Evolutionary conservation across 2,888 invertebrate species (phyloP), one percentile per base, ranked within the genome.

Genomic region (Carabus problematicus): DNA sequence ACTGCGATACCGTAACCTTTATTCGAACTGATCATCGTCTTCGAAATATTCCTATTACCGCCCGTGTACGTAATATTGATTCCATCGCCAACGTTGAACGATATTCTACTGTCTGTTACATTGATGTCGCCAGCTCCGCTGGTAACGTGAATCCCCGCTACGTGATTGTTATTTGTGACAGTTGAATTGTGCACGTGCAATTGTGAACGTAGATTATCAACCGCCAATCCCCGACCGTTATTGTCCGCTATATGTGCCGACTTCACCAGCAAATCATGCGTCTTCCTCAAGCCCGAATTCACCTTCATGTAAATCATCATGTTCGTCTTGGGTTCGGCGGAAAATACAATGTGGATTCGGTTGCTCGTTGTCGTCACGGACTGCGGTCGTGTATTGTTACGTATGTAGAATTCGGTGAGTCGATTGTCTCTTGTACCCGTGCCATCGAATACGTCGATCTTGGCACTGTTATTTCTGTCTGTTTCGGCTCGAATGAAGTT

Each of bases 51-150:
- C 72, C 95, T 87, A 75, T 92, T 92, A 0, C 99, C 99, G 0
- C 99, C 98, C 2, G 94, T 92, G 71, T 95, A 95, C 0, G 97
- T 97, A 9, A 99, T 91, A 80, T 99, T 99, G 8, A 99, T 86
- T 0, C 98, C 99, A 77, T 96, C 96, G 1, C 96, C 97, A 77
- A 90, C 88, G 79, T 99, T 99, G 75, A 94, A 92, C 14, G 92
- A 91, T 73, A 99, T 91, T 75, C 91, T 86, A 72, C 95, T 95
- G 75, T 92, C 90, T 16, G 98, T 97, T 2, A 99, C 86, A 80
- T 98, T 97, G 0, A 99, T 88, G 80, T 98, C 97, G 0, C 96
- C 96, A 0, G 93, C 96, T 1, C 98, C 99, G 75, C 89, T 92
- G 1, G 91, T 87, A 1, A 99, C 89, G 76, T 97, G 94, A 3